Percentiles rank a stretch among this genome's conserved stretches.
phyloP scores from a whole-genome alignment of 64 coral and sea anemone genomes.

The Trachythela sp. region DNA sequence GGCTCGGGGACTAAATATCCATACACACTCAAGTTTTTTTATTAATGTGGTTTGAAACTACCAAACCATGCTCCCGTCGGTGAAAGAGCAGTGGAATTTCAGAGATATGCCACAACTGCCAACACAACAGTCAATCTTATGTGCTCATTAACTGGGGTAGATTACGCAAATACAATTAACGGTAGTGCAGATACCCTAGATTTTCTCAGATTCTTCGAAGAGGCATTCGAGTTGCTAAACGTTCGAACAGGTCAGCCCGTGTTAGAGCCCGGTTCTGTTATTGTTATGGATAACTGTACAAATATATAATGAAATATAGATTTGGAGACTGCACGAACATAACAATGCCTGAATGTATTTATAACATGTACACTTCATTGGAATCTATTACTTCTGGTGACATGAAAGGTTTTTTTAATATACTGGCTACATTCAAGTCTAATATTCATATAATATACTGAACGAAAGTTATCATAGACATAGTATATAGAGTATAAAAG shows the following conservation, averaged over 20 bases:
- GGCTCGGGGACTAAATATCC: too few species aligned
- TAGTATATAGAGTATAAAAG: background rate
- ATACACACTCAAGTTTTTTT: background rate
- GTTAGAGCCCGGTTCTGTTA: slow-evolving; percentile 2
- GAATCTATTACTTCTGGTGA: background rate
- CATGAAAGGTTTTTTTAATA: slow-evolving; percentile 14
- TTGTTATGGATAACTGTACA: slow-evolving; percentile 6
- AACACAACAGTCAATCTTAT: background rate
- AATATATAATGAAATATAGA: background rate
- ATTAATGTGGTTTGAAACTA: background rate
- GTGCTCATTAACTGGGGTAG: slow-evolving; percentile 6
- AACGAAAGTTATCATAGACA: too few species aligned
- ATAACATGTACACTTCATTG: background rate
- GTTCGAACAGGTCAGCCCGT: background rate
- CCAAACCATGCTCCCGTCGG: background rate
- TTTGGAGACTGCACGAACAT: background rate
- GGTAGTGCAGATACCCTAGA: background rate
- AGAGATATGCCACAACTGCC: background rate
- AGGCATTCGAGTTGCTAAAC: background rate
- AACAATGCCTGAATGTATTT: slow-evolving; percentile 9
- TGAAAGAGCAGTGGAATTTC: slow-evolving; percentile 3
- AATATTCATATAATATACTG: too few species aligned
- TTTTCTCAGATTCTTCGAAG: background rate
- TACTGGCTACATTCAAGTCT: background rate
- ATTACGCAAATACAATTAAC: slow-evolving; percentile 2